Percentiles rank a stretch among this genome's conserved stretches.
These are phyloP conservation scores for Papilio polyxenes DNA, from an alignment of 1,140 invertebrate species.

Conservation along the genomic window DNA sequence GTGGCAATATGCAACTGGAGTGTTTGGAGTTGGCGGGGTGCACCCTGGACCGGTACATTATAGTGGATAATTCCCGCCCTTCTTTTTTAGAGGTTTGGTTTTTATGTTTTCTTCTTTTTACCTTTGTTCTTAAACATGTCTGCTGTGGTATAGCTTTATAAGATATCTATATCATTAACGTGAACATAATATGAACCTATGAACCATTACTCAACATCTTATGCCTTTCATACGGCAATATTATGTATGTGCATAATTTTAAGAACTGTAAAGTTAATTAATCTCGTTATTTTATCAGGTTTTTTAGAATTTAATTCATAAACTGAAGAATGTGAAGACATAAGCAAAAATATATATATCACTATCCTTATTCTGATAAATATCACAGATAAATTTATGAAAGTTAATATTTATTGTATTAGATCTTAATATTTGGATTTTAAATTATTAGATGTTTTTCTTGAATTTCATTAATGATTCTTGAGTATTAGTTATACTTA, in stretches of 20 bases:
- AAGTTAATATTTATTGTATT: too few relatives aligned
- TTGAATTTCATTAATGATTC: too few relatives aligned
- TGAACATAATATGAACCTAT: background rate
- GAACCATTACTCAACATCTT: background rate
- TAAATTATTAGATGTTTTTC: too few relatives aligned
- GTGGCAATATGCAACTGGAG: conserved; percentile 83
- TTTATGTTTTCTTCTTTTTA: conserved; percentile 74
- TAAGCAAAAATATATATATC: too few relatives aligned
- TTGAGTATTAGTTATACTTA: too few relatives aligned
- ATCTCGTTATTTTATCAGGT: background rate
- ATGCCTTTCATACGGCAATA: background rate
- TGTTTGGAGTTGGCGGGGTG: conserved; percentile 86
- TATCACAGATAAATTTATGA: too few relatives aligned
- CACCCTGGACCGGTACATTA: conserved; percentile 87
- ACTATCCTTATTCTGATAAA: background rate
- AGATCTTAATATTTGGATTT: too few relatives aligned
- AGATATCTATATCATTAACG: background rate
- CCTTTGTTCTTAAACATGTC: background rate
- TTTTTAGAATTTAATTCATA: background rate
- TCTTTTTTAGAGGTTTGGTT: conserved; percentile 82
- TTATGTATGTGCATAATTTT: background rate
- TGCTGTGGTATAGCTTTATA: background rate
- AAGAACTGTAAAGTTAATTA: background rate
- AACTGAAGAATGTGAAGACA: too few relatives aligned
- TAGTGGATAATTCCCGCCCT: conserved; percentile 86